Evolutionary conservation across 2,113 vertebrate genomes (phyloP), one percentile per base, ranked within the genome.

Genomic region (Albula goreensis): DNA sequence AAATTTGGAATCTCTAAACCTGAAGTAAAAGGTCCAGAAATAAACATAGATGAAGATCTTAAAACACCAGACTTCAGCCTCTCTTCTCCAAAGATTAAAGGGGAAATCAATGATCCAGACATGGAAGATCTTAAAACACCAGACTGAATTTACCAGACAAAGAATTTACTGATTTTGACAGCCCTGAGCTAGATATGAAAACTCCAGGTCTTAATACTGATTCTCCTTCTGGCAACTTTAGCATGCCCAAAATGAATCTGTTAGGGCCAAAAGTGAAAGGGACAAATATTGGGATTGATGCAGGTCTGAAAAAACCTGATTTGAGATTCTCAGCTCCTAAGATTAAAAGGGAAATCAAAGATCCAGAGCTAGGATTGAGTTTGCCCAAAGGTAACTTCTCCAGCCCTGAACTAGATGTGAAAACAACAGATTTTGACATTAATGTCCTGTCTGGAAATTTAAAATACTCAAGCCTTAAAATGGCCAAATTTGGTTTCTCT

Each of bases 331-430:
- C 80, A 79, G 87, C 89, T 77, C 90, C 90, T 0, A 80, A 89
- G 2, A 60, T 91, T 4, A 82, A 66, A 0, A 90, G 89, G 78
- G 89, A 83, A 1, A 50, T 92, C 52, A 89, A 90, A 63, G 53
- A 86, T 41, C 92, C 91, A 70, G 87, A 93, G 53, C 17, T 91
- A 22, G 60, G 22, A 4, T 3, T 66, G 1, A 19, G 22, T 66
- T 66, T 66, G 22, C 60, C 60, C 60, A 66, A 7, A 19, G 19
- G 17, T 22, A 19, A 22, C 60, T 19, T 66, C 1, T 19, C 17
- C 17, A 19, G 56, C 56, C 11, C 5, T 60, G 11, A 60, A 60
- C n/a, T 17, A 48, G 82, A n/a, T 41, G 17, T 70, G 0, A 83
- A 70, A 12, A 19, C 57, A 41, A 13, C 51, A 57, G 60, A 60